Percentiles rank a stretch among this genome's conserved stretches.
phyloP scores from a whole-genome alignment of 37 sponge, comb jelly and placozoan species.

The Mnemiopsis leidyi region DNA sequence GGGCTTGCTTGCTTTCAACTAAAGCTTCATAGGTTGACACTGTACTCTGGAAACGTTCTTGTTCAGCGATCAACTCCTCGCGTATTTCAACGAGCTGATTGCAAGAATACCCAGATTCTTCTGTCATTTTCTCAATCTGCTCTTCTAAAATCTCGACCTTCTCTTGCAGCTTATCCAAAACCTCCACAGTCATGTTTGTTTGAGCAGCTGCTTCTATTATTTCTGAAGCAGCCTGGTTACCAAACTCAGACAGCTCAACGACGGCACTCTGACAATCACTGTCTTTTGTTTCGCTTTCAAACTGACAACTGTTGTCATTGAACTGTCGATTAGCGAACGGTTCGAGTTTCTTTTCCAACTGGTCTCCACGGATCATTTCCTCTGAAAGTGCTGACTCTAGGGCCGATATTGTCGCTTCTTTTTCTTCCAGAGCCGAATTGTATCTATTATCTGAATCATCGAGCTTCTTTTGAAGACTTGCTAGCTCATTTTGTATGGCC shows the following conservation, averaged over 20 bases:
- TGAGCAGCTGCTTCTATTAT: background rate
- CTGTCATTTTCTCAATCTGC: background rate
- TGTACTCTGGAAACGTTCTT: background rate
- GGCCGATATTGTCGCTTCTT: conserved; percentile 37
- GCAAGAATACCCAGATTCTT: background rate
- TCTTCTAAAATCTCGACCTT: background rate
- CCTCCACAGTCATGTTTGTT: background rate
- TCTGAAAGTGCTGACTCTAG: conserved; percentile 28
- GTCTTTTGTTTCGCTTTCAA: background rate
- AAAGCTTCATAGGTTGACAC: background rate
- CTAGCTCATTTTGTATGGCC: background rate
- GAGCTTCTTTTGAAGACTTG: background rate
- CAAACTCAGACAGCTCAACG: background rate
- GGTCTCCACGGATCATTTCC: background rate
- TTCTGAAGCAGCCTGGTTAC: background rate
- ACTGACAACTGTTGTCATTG: background rate
- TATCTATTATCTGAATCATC: background rate
- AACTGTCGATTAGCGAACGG: background rate
- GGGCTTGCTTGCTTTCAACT: background rate
- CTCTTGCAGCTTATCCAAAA: background rate
- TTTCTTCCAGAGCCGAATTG: background rate
- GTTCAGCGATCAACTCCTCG: background rate
- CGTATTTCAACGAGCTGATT: background rate
- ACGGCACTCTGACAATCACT: background rate
- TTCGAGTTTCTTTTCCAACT: background rate